phyloP scores from a whole-genome alignment of 2,888 invertebrate genomes.

The Allacma fusca region DNA sequence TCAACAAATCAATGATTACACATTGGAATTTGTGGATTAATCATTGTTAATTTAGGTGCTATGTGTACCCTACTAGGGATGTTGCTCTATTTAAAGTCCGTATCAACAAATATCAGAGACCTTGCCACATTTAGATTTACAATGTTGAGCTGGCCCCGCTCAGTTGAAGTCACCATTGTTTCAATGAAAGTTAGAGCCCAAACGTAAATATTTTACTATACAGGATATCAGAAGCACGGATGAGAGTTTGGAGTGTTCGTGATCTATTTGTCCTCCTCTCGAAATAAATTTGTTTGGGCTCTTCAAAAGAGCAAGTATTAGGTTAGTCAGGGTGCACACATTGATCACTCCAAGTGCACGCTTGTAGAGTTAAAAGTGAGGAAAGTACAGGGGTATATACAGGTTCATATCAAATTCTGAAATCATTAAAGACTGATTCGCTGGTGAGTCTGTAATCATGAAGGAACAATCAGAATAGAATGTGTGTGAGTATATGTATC shows the following conservation, averaged over 20 bases:
- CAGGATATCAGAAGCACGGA: neutral
- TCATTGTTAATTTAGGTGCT: neutral
- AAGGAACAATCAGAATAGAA: constrained; percentile 4
- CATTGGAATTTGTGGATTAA: neutral
- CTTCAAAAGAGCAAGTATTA: neutral
- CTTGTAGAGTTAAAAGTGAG: neutral
- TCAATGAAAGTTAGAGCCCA: constrained; percentile 1
- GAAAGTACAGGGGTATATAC: no score
- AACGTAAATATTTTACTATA: neutral
- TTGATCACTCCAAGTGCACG: neutral
- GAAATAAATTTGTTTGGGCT: neutral
- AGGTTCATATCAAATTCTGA: neutral
- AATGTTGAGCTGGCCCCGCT: neutral
- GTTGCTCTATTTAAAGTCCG: neutral
- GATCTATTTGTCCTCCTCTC: constrained; percentile 41
- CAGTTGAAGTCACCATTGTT: neutral
- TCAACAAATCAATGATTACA: neutral
- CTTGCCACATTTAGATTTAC: neutral
- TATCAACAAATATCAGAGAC: constrained; percentile 16
- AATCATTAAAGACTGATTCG: neutral
- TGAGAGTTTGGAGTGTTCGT: constrained; percentile 17
- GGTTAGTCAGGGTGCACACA: neutral
- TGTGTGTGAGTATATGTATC: neutral
- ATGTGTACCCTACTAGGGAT: neutral
- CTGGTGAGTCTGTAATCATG: neutral